Conservation (phyloP, 1,140 invertebrate species). For the Listronotus oregonensis region DNA sequence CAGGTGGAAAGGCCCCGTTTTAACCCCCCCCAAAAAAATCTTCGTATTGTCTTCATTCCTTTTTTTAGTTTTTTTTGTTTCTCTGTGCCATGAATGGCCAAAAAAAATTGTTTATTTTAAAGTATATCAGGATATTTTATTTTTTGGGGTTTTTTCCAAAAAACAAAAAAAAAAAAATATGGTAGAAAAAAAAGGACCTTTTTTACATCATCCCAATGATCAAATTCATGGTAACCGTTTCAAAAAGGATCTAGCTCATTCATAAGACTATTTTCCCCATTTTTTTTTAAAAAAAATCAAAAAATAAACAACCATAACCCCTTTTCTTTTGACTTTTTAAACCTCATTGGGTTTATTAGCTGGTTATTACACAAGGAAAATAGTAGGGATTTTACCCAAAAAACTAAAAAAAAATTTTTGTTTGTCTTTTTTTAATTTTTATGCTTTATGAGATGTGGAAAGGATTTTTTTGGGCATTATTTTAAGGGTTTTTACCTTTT, state of each 20-base stretch:
- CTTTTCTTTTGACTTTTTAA: constrained; percentile 28
- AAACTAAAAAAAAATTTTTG: background rate
- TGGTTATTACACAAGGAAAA: constrained; percentile 14
- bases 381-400: constrained; percentile 11
- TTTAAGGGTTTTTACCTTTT: too few relatives aligned
- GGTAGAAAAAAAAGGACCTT: background rate
- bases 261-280: constrained; percentile 49
- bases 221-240: constrained; percentile 87
- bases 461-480: too few relatives aligned
- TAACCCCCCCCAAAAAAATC: constrained; percentile 76
- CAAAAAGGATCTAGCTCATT: constrained; percentile 71
- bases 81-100: constrained; percentile 95
- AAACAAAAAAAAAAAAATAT: too few relatives aligned
- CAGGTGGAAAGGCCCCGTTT: constrained; percentile 70
- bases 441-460: too few relatives aligned
- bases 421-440: too few relatives aligned
- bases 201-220: constrained; percentile 97
- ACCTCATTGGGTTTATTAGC: constrained; percentile 4
- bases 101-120: constrained; percentile 14
- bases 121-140: too few relatives aligned
- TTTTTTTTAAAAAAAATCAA: constrained; percentile 78
- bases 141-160: too few relatives aligned
- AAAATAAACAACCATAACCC: constrained; percentile 67
- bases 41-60: constrained; percentile 75
- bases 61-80: constrained; percentile 89